Percentiles rank a stretch among this genome's conserved stretches.
These are phyloP conservation scores for Brachystomella parvula DNA, from an alignment of 1,140 invertebrate species.

Conservation along the genomic window DNA sequence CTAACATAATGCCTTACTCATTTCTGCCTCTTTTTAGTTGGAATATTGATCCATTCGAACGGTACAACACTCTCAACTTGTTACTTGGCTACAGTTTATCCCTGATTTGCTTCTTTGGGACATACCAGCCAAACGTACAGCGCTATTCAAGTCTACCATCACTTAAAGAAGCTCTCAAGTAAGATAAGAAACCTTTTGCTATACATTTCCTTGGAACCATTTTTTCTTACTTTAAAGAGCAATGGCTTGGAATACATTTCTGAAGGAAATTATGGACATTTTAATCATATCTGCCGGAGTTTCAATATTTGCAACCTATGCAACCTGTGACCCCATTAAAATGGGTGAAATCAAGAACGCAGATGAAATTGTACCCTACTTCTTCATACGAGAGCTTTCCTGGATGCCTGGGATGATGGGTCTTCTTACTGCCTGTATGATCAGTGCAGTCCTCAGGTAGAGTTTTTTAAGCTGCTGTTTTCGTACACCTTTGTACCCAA, in stretches of 20 bases:
- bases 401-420: slow-evolving; percentile 32
- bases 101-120: slow-evolving; percentile 47
- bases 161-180: slow-evolving; percentile 14
- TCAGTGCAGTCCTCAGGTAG: slow-evolving; percentile 29
- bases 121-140: slow-evolving; percentile 50
- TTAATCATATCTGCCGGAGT: slow-evolving; percentile 37
- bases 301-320: slow-evolving; percentile 41
- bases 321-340: slow-evolving; percentile 41
- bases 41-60: slow-evolving; percentile 43
- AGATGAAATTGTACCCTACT: slow-evolving; percentile 34
- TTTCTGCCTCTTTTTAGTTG: slow-evolving; percentile 39
- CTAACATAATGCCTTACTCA: too few relatives aligned
- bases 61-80: slow-evolving; percentile 48
- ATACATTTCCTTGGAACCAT: too few relatives aligned
- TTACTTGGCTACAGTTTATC: slow-evolving; percentile 47
- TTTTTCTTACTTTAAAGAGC: slow-evolving; percentile 23
- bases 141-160: slow-evolving; percentile 41
- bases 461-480: slow-evolving; percentile 3
- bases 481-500: slow-evolving; percentile 8
- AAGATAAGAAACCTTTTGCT: neutral
- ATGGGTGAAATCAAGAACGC: slow-evolving; percentile 19
- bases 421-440: slow-evolving; percentile 26
- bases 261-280: slow-evolving; percentile 26
- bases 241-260: slow-evolving; percentile 19
- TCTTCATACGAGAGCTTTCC: slow-evolving; percentile 23